phyloP scores from a whole-genome alignment of 2,888 invertebrate genomes.

The Mellilla xanthometata region DNA sequence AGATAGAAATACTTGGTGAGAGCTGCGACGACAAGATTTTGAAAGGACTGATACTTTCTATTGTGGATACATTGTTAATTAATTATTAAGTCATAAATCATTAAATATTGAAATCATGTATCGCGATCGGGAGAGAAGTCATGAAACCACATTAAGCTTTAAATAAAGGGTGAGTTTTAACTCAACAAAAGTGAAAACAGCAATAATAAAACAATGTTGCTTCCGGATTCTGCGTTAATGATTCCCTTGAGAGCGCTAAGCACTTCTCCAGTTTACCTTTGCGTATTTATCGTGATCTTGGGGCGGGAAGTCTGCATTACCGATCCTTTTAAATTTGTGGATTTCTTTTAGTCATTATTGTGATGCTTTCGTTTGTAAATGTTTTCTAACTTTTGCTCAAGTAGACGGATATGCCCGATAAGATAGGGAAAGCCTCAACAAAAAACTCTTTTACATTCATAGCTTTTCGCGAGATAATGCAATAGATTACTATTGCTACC shows the following conservation, averaged over 20 bases:
- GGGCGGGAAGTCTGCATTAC: slow-evolving; percentile 45
- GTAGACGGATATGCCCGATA: no score
- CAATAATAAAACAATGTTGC: slow-evolving; percentile 43
- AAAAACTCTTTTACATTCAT: no score
- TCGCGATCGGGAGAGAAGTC: no score
- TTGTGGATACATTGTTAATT: no score
- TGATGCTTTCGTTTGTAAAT: slow-evolving; percentile 24
- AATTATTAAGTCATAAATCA: no score
- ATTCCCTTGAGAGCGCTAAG: slow-evolving; percentile 35
- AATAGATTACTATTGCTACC: no score
- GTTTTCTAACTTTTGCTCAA: not conserved
- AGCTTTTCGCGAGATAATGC: no score
- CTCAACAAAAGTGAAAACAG: slow-evolving; percentile 15
- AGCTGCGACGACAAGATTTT: no score
- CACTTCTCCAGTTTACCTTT: slow-evolving; percentile 43
- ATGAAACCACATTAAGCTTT: not conserved
- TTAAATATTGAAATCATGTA: no score
- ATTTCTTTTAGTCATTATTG: slow-evolving; percentile 28
- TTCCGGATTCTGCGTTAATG: slow-evolving; percentile 47
- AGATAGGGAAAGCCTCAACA: no score
- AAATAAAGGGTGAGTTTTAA: slow-evolving; percentile 2
- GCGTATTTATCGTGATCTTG: slow-evolving; percentile 46
- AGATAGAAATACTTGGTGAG: no score
- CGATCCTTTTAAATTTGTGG: slow-evolving; percentile 44
- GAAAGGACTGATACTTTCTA: no score